Conservation (phyloP, 2,797 vertebrate species). For the Brachyalestes nurse region DNA sequence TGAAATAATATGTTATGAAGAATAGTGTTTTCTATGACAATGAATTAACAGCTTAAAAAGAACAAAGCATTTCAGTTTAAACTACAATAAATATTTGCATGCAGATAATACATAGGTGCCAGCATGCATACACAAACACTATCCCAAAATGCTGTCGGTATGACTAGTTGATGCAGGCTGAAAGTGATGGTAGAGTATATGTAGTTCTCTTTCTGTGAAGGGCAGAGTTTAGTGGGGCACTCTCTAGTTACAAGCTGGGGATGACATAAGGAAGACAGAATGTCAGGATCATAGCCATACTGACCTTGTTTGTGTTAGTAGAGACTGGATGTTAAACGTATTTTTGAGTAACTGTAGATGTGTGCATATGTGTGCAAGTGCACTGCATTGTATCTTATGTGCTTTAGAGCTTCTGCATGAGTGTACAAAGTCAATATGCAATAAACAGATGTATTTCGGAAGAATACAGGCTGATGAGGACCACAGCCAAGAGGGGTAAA, state of each 20-base stretch:
- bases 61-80: background rate
- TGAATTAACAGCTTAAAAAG: background rate
- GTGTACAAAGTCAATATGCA: conserved; percentile 5
- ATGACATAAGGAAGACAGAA: background rate
- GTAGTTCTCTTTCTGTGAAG: background rate
- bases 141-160: background rate
- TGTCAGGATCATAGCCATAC: conserved; percentile 14
- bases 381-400: background rate
- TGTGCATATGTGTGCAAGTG: background rate
- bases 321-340: background rate
- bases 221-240: background rate
- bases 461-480: background rate
- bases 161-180: background rate
- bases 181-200: background rate
- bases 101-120: background rate
- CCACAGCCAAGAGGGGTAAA: background rate
- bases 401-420: background rate
- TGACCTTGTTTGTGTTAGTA: conserved; percentile 27
- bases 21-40: background rate
- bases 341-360: background rate
- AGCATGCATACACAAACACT: background rate
- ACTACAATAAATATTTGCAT: background rate
- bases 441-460: conserved; percentile 11
- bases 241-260: background rate
- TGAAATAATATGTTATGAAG: no score